A percentile compares a stretch with the other conserved stretches of the same genome.
Evolutionary conservation across 2,797 vertebrate genomes (phyloP).

Genomic region (Alca torda): DNA sequence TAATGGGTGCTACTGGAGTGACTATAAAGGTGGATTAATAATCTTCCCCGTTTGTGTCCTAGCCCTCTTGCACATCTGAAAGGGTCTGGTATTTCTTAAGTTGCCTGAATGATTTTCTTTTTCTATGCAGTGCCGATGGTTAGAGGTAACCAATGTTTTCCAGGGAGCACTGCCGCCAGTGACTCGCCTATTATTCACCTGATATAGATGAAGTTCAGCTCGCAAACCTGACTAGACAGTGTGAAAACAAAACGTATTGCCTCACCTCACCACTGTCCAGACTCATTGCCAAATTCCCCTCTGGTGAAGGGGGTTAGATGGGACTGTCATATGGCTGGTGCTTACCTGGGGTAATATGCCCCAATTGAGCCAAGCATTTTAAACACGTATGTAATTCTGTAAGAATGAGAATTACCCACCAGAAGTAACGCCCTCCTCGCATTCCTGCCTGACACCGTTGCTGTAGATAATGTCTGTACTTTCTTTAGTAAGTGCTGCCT

Average conservation of each 20-base stretch:
- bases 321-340: background rate
- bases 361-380: background rate
- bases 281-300: background rate
- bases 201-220: background rate
- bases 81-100: background rate
- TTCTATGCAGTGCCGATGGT: background rate
- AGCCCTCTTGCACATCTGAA: background rate
- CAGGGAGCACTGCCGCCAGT: background rate
- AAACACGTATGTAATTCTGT: background rate
- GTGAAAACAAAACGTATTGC: background rate
- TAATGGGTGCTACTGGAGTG: background rate
- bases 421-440: background rate
- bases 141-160: background rate
- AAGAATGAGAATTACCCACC: background rate
- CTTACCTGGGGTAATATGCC: background rate
- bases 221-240: background rate
- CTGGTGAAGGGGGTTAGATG: background rate
- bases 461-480: background rate
- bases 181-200: background rate
- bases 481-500: conserved; percentile 20
- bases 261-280: background rate
- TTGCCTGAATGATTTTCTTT: background rate
- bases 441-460: background rate
- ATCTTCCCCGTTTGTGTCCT: background rate
- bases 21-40: background rate